phyloP scores from a whole-genome alignment of 2,113 vertebrate genomes.

The Bagarius yarrelli region DNA sequence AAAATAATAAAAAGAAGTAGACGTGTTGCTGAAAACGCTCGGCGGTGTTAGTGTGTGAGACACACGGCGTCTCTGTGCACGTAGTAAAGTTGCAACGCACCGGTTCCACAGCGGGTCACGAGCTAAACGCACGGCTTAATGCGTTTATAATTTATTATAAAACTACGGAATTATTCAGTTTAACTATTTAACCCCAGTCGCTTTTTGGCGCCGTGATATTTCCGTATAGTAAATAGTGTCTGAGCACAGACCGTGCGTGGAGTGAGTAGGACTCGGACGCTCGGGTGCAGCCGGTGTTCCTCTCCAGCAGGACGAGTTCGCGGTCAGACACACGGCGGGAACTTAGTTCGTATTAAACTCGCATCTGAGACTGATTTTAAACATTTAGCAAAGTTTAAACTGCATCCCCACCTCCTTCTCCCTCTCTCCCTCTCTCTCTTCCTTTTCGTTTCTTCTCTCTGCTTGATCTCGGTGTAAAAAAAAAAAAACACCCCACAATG shows the following conservation, averaged over 20 bases:
- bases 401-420: constrained; percentile 47
- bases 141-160: not conserved
- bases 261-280: too few species aligned
- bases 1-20: not conserved
- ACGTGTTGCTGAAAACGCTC: not conserved
- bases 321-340: not conserved
- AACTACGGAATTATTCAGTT: not conserved
- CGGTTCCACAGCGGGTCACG: constrained; percentile 3
- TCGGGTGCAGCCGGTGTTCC: not conserved
- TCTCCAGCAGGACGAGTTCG: constrained; percentile 13
- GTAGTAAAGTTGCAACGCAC: constrained; percentile 42
- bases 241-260: not conserved
- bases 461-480: not conserved
- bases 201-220: constrained; percentile 4
- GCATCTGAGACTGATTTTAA: constrained; percentile 36
- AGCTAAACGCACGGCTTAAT: not conserved
- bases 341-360: not conserved
- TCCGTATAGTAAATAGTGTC: not conserved
- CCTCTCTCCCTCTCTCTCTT: constrained; percentile 53
- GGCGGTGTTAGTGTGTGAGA: not conserved
- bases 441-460: not conserved
- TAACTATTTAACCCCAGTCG: not conserved
- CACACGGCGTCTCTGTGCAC: not conserved
- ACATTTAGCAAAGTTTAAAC: constrained; percentile 75
- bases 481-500: not conserved